Conservation (phyloP, 1,140 invertebrate genomes). For the Pseudobourletiella spinata region DNA sequence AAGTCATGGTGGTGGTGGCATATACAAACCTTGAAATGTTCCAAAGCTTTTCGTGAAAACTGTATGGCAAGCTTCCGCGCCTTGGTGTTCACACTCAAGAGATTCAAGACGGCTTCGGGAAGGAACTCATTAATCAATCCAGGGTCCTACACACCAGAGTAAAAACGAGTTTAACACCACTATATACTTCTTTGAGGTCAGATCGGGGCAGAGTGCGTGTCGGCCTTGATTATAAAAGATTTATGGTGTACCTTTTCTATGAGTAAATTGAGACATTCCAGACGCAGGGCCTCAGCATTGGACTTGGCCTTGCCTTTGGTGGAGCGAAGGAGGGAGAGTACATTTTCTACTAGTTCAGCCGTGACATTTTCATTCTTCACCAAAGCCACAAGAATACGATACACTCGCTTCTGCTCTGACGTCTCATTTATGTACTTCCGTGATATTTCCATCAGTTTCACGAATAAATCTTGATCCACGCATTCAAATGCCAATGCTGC, state of each 20-base stretch:
- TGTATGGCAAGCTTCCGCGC: slow-evolving; percentile 20
- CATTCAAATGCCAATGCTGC: slow-evolving; percentile 3
- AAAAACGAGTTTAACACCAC: too few species aligned
- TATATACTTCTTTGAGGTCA: too few species aligned
- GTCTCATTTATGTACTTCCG: slow-evolving; percentile 5
- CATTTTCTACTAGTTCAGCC: not conserved
- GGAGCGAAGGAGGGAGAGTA: slow-evolving; percentile 3
- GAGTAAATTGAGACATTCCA: slow-evolving; percentile 22
- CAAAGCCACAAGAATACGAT: not conserved
- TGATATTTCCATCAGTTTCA: slow-evolving; percentile 19
- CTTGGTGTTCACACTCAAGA: slow-evolving; percentile 30
- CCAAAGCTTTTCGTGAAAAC: slow-evolving; percentile 9
- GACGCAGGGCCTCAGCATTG: slow-evolving; percentile 27
- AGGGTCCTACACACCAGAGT: slow-evolving; percentile 15
- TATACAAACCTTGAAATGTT: slow-evolving; percentile 23
- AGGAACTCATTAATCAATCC: slow-evolving; percentile 25
- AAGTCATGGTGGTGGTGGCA: too few species aligned
- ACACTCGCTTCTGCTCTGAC: not conserved
- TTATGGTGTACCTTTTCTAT: slow-evolving; percentile 4
- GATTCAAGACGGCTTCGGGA: slow-evolving; percentile 28
- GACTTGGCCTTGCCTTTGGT: slow-evolving; percentile 26
- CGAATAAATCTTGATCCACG: not conserved
- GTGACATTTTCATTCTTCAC: not conserved
- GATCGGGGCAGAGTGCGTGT: too few species aligned
- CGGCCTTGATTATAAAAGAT: too few species aligned